Evolutionary conservation across 2,113 vertebrate species (phyloP).

Genomic region (Gobio gobio): DNA sequence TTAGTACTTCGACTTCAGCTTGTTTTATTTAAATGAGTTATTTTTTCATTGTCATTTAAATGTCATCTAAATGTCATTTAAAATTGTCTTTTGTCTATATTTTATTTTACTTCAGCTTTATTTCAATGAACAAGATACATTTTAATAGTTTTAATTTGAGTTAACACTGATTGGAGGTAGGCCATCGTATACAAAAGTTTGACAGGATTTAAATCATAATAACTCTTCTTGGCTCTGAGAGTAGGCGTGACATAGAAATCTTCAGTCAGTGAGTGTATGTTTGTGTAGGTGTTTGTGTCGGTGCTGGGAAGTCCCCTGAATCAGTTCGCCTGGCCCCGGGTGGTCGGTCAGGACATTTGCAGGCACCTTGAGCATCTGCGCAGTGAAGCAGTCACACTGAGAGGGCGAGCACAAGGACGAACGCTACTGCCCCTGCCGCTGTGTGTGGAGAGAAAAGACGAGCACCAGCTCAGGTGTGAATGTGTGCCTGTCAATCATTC

Average conservation of each 20-base stretch:
- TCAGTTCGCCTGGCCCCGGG: conserved; percentile 70
- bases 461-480: conserved; percentile 63
- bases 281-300: conserved; percentile 38
- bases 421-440: conserved; percentile 68
- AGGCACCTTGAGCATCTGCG: conserved; percentile 70
- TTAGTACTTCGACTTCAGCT: no score
- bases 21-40: no score
- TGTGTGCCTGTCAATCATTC: neutral
- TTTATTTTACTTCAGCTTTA: no score
- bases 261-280: neutral
- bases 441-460: conserved; percentile 53
- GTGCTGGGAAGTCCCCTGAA: conserved; percentile 68
- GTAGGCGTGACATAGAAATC: no score
- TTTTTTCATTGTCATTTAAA: no score
- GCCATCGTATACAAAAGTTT: neutral
- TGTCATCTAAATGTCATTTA: no score
- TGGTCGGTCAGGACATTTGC: conserved; percentile 71
- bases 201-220: no score
- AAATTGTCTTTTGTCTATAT: no score
- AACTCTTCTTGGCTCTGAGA: no score
- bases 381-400: conserved; percentile 68
- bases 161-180: neutral
- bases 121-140: neutral
- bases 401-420: conserved; percentile 68
- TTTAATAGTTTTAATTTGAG: neutral